Base-by-base conservation (phyloP, 35 echinoderm and acorn worm genomes). In the Strongylocentrotus purpuratus region DNA sequence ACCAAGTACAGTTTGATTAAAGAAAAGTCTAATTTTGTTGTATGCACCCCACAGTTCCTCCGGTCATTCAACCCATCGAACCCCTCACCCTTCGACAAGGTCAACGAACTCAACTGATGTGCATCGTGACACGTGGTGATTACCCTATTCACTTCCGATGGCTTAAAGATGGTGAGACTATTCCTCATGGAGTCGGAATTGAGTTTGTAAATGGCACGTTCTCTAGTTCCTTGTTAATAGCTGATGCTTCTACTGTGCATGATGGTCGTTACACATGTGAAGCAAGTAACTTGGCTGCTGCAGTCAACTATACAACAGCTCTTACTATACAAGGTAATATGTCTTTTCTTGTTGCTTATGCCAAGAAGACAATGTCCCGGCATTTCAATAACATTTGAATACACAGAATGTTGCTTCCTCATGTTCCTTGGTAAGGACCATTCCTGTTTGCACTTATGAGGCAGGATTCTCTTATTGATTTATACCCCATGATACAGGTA, bases 251-350 rank as follows among this genome's bases (percentile, higher is more conserved):
- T n/a, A 95, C 97, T 0, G 95, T 96, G 5, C 96, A 98, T 65
- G 97, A 98, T 55, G 98, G 98, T 4, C 97, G 94, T 61, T 99
- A 99, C 88, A 99, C 98, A 2, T 99, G 98, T 85, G 97, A 96
- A 31, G 98, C 97, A 2, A 94, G 88, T 47, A 99, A 99, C 86
- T 71, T 88, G 12, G 98, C 96, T 7, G 98, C 98, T 20, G 95
- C 97, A 11, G 97, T 95, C 33, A 99, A 95, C 32, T 97, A 65
- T 15, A 99, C 98, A 15, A 96, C 96, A n/a, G 96, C 97, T 61
- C 94, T 99, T 31, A 95, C 96, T 33, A 96, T 99, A 41, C 88
- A 97, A 88, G 97, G 98, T 99, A 96, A 35, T 41, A 41, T 41
- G 0, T 41, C 0, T 41, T 41, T 41, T 3, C 15, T 55, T 15